These are phyloP conservation scores for Drosophila ananassae DNA, from an alignment of 1,140 invertebrate species.

Conservation along the genomic window DNA sequence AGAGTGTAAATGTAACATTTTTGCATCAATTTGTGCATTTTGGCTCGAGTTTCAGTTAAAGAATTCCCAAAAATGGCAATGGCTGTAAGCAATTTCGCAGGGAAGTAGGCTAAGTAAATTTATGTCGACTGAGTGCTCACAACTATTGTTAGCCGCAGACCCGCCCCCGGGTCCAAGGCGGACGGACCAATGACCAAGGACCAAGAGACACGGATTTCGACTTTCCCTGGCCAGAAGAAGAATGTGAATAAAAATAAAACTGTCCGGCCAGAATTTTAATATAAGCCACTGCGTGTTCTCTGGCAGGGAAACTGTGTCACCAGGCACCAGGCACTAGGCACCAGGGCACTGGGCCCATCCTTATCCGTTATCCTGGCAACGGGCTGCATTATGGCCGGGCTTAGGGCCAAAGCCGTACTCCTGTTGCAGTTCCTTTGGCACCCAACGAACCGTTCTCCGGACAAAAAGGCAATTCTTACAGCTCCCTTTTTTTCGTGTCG, in stretches of 20 bases:
- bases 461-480: slow-evolving; percentile 68
- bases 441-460: slow-evolving; percentile 51
- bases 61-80: slow-evolving; percentile 40
- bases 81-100: slow-evolving; percentile 68
- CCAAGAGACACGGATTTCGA: slow-evolving; percentile 37
- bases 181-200: slow-evolving; percentile 9
- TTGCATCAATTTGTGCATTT: slow-evolving; percentile 61
- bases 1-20: slow-evolving; percentile 54
- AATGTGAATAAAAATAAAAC: slow-evolving; percentile 61
- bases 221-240: slow-evolving; percentile 13
- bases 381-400: slow-evolving; percentile 53
- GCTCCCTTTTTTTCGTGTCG: slow-evolving; percentile 36
- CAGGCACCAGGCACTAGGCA: slow-evolving; percentile 30
- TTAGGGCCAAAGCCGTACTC: slow-evolving; percentile 26
- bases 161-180: slow-evolving; percentile 2
- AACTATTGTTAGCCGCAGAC: slow-evolving; percentile 71
- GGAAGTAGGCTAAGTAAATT: slow-evolving; percentile 80
- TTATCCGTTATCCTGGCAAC: slow-evolving; percentile 18
- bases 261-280: slow-evolving; percentile 75
- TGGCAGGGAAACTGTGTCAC: slow-evolving; percentile 63
- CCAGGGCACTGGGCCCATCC: neutral
- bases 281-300: slow-evolving; percentile 53
- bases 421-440: slow-evolving; percentile 50
- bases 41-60: slow-evolving; percentile 31
- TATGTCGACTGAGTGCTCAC: slow-evolving; percentile 81